These are phyloP conservation scores for Conus canariensis DNA, from an alignment of 2,888 invertebrate species.

Conservation along the genomic window DNA sequence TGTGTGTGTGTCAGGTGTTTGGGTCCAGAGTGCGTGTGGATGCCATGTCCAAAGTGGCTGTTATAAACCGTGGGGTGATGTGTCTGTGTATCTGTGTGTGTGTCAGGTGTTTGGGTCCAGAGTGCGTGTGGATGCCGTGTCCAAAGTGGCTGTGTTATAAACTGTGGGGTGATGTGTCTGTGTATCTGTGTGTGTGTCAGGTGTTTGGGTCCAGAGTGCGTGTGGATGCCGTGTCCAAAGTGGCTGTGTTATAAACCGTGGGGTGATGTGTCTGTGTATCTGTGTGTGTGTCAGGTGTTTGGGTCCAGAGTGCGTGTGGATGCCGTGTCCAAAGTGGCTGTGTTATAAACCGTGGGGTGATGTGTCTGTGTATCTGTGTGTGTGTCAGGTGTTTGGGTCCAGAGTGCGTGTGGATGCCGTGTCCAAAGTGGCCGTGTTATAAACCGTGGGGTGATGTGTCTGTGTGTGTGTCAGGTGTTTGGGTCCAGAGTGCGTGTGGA, in stretches of 20 bases:
- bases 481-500: conserved; percentile 90
- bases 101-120: conserved; percentile 92
- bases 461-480: conserved; percentile 83
- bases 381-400: conserved; percentile 89
- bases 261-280: no score
- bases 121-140: conserved; percentile 83
- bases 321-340: no score
- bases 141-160: conserved; percentile 86
- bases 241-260: no score
- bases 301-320: conserved; percentile 87
- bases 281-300: conserved; percentile 83
- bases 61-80: no score
- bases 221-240: no score
- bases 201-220: conserved; percentile 94
- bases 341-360: no score
- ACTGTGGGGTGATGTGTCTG: no score
- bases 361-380: neutral
- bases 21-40: conserved; percentile 90
- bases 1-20: conserved; percentile 83
- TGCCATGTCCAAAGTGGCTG: conserved; percentile 88
- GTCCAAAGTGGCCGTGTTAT: conserved; percentile 88
- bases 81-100: neutral
- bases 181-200: conserved; percentile 52
- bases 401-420: conserved; percentile 84
- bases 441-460: no score